Conservation (phyloP, 2,797 vertebrate species). For the Glossophaga mutica region DNA sequence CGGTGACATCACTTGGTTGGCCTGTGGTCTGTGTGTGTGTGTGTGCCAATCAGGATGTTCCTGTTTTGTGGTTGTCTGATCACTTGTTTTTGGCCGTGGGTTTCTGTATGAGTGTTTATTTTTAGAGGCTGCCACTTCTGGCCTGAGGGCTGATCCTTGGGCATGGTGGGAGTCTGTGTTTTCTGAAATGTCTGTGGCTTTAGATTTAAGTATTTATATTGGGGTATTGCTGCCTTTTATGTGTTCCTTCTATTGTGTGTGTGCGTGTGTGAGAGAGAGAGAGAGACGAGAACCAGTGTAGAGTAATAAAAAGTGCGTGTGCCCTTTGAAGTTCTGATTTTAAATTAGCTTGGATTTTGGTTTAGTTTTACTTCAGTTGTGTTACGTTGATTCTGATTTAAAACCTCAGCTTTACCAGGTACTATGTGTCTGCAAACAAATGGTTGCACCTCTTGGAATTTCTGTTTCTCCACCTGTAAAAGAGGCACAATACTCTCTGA, state of each 20-base stretch:
- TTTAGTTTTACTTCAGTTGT: not conserved
- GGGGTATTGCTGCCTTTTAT: constrained; percentile 25
- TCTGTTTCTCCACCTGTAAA: not conserved
- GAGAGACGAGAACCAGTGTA: not conserved
- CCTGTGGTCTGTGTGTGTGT: constrained; percentile 29
- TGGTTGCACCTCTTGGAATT: not conserved
- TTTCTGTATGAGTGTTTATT: constrained; percentile 67
- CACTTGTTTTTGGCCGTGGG: constrained; percentile 55
- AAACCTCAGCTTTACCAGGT: not conserved
- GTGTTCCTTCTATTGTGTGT: not conserved
- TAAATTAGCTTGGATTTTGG: not conserved
- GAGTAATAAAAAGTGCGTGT: not conserved
- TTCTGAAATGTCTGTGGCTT: constrained; percentile 61
- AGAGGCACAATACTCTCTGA: not conserved
- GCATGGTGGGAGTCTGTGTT: not conserved
- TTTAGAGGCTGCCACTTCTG: constrained; percentile 58
- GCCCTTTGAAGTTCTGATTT: not conserved
- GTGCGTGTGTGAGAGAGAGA: not conserved
- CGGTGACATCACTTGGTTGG: not conserved
- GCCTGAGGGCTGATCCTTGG: constrained; percentile 41
- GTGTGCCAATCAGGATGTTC: constrained; percentile 28
- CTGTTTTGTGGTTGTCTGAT: constrained; percentile 60
- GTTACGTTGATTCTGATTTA: not conserved
- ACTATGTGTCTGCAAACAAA: not conserved
- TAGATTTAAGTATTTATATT: constrained; percentile 56